Evolutionary conservation across 2,113 vertebrate species (phyloP).

Genomic region (Syngnathus typhle): DNA sequence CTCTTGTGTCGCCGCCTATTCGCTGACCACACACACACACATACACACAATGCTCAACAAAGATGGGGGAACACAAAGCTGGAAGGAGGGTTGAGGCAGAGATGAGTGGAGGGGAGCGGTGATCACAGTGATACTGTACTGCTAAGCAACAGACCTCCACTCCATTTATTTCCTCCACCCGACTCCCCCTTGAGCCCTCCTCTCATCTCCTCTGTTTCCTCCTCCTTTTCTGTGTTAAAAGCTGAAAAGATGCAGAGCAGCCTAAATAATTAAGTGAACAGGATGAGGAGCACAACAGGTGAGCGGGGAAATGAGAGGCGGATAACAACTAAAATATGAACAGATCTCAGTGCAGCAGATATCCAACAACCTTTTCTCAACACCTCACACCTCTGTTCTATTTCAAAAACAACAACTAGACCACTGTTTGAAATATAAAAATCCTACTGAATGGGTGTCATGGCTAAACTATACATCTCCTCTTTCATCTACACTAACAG

Average conservation of each 20-base stretch:
- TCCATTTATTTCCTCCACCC: constrained; percentile 22
- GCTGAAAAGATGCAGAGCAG: constrained; percentile 47
- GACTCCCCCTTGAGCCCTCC: background rate
- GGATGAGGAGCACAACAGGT: constrained; percentile 48
- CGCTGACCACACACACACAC: constrained; percentile 54
- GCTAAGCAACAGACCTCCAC: constrained; percentile 51
- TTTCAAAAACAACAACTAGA: no score
- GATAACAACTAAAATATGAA: constrained; percentile 5
- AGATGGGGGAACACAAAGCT: constrained; percentile 36
- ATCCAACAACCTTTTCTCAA: no score
- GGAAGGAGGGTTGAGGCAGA: constrained; percentile 24
- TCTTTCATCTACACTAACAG: no score
- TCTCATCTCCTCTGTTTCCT: constrained; percentile 22
- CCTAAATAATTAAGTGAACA: constrained; percentile 68
- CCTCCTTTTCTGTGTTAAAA: constrained; percentile 35
- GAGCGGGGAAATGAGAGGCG: constrained; percentile 38
- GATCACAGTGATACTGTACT: constrained; percentile 39
- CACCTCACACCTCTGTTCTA: no score
- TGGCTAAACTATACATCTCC: no score
- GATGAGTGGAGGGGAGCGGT: constrained; percentile 9
- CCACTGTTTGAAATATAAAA: no score
- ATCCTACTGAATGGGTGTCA: no score
- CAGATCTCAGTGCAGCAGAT: background rate
- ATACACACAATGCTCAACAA: constrained; percentile 24
- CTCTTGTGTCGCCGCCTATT: constrained; percentile 75